These are phyloP conservation scores for Brachypalpus laphriformis DNA, from an alignment of 2,888 invertebrate genomes.

Conservation along the genomic window DNA sequence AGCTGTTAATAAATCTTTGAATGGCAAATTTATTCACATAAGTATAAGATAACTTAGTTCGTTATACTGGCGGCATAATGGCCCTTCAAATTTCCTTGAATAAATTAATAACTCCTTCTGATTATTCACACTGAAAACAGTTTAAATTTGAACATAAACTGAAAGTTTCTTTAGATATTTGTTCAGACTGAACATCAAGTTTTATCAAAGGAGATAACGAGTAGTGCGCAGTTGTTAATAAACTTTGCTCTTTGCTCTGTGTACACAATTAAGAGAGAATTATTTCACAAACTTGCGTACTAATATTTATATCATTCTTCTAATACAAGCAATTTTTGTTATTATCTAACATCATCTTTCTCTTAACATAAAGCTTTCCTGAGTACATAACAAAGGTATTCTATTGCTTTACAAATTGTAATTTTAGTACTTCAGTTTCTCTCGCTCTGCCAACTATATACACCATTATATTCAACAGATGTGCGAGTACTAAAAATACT, in stretches of 20 bases:
- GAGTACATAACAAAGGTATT: not conserved
- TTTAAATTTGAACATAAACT: not conserved
- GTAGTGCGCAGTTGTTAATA: conserved; percentile 28
- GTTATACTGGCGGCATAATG: too few species aligned
- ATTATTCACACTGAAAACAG: not conserved
- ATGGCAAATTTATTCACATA: too few species aligned
- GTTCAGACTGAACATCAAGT: not conserved
- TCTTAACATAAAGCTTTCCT: not conserved
- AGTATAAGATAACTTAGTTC: too few species aligned
- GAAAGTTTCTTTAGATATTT: conserved; percentile 2
- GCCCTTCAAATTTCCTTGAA: too few species aligned
- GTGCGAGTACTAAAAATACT: conserved; percentile 47
- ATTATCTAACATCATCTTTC: conserved; percentile 23
- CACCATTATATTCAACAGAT: conserved; percentile 64
- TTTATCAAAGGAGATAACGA: not conserved
- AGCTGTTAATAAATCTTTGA: too few species aligned
- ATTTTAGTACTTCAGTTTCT: conserved; percentile 21
- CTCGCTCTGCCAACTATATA: conserved; percentile 6
- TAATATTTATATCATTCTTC: not conserved
- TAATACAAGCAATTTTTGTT: not conserved
- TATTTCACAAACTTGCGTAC: conserved; percentile 1
- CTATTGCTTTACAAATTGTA: not conserved
- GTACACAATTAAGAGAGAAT: conserved; percentile 4
- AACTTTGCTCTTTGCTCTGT: conserved; percentile 9
- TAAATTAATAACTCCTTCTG: not conserved